Conservation (phyloP, 1,140 invertebrate species). For the Ptiloglossa arizonensis region DNA sequence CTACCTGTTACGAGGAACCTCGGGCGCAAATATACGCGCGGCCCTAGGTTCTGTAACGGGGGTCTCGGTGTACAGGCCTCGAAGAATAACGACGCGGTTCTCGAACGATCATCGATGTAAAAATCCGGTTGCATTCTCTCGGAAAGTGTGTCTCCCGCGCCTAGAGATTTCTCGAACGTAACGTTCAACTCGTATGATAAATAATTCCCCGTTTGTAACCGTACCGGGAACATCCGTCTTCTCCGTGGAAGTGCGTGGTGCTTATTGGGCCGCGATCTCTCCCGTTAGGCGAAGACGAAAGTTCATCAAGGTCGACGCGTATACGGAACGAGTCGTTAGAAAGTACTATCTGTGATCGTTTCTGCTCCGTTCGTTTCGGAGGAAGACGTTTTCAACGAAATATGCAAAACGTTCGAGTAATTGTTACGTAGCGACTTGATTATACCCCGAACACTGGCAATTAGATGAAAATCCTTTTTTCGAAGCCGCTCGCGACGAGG, state of each 20-base stretch:
- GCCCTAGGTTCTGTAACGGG: conserved; percentile 49
- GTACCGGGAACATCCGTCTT: conserved; percentile 48
- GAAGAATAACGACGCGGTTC: conserved; percentile 54
- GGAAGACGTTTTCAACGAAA: too few relatives aligned
- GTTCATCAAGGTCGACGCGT: conserved; percentile 38
- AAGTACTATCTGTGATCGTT: conserved; percentile 6
- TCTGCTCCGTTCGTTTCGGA: not conserved
- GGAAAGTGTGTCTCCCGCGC: conserved; percentile 43
- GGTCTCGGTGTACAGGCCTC: conserved; percentile 47
- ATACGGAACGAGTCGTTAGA: not conserved
- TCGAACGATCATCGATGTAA: conserved; percentile 58
- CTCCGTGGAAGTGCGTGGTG: conserved; percentile 21
- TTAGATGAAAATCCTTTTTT: too few relatives aligned
- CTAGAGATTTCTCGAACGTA: conserved; percentile 55
- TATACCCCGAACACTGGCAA: too few relatives aligned
- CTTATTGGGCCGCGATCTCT: conserved; percentile 27
- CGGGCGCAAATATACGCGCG: not conserved
- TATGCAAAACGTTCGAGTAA: too few relatives aligned
- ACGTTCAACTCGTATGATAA: conserved; percentile 60
- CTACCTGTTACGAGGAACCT: not conserved
- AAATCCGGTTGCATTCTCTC: conserved; percentile 52
- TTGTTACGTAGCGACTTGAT: too few relatives aligned
- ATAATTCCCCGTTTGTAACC: conserved; percentile 54
- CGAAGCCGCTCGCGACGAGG: too few relatives aligned
- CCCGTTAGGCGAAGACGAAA: conserved; percentile 33